Conservation (phyloP, 37 sponge, comb jelly and placozoan species). For the Crambe crambe region DNA sequence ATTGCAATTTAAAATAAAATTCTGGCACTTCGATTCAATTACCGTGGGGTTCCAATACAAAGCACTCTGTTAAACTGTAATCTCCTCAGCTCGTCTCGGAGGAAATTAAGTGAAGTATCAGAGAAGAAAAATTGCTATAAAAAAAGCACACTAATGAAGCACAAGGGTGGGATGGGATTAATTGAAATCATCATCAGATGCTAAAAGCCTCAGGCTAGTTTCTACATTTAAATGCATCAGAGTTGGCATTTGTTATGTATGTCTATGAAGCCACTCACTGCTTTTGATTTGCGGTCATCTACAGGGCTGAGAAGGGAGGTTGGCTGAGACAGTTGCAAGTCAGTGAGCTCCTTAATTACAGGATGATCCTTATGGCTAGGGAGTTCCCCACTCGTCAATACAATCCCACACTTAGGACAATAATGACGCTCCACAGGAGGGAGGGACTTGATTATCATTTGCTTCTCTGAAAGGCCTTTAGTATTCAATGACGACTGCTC, state of each 20-base stretch:
- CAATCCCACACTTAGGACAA: constrained; percentile 30
- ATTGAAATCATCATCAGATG: too few species aligned
- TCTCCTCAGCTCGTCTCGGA: constrained; percentile 53
- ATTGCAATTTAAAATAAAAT: not conserved
- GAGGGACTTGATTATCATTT: not conserved
- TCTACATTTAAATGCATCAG: not conserved
- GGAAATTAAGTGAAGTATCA: constrained; percentile 31
- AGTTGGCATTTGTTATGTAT: not conserved
- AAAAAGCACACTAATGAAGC: not conserved
- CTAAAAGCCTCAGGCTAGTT: too few species aligned
- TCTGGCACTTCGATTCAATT: too few species aligned
- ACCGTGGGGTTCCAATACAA: constrained; percentile 90
- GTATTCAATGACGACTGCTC: constrained; percentile 25
- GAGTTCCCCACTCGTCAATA: constrained; percentile 7
- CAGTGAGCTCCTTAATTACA: constrained; percentile 11
- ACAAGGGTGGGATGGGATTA: not conserved
- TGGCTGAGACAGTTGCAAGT: constrained; percentile 27
- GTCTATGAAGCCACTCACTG: too few species aligned
- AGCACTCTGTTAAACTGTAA: constrained; percentile 56
- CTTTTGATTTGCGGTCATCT: constrained; percentile 56
- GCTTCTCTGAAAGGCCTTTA: not conserved
- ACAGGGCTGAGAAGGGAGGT: constrained; percentile 44
- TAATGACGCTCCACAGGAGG: not conserved
- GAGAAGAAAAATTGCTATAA: constrained; percentile 85
- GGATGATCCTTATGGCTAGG: constrained; percentile 24